Conservation (phyloP, 2,797 vertebrate species). For the Distichodus sexfasciatus region DNA sequence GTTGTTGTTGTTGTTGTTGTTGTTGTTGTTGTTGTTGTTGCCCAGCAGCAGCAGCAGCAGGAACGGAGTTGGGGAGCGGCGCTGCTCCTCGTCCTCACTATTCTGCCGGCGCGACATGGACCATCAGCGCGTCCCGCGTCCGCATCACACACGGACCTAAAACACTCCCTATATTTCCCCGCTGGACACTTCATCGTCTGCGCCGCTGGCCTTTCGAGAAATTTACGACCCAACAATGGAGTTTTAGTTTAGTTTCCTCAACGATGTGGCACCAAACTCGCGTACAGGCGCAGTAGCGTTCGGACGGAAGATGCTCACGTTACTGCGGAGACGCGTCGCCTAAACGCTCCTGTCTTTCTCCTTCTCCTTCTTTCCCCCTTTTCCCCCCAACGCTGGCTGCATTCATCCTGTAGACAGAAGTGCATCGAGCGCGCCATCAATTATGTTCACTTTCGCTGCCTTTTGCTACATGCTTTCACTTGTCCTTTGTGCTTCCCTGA, state of each 20-base stretch:
- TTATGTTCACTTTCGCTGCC: constrained; percentile 82
- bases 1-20: too few relatives aligned
- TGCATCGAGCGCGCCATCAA: constrained; percentile 58
- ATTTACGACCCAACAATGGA: background rate
- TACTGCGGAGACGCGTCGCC: background rate
- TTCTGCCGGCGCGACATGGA: constrained; percentile 50
- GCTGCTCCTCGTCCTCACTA: background rate
- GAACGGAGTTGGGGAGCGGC: background rate
- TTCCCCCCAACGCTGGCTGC: background rate
- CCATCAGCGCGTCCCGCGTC: constrained; percentile 37
- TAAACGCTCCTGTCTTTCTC: too few relatives aligned
- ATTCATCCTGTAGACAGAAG: constrained; percentile 11
- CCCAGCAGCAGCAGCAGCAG: too few relatives aligned
- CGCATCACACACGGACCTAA: background rate
- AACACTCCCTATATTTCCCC: background rate
- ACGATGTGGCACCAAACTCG: background rate
- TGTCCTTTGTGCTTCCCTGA: constrained; percentile 79
- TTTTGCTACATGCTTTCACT: constrained; percentile 83
- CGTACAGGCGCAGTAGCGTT: background rate
- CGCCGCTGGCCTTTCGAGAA: constrained; percentile 21
- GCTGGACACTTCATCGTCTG: constrained; percentile 44
- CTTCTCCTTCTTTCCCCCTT: background rate
- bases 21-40: too few relatives aligned
- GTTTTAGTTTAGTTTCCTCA: background rate
- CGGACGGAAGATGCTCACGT: background rate